These are phyloP conservation scores for Bombus soroeensis DNA, from an alignment of 1,140 invertebrate genomes.

Conservation along the genomic window DNA sequence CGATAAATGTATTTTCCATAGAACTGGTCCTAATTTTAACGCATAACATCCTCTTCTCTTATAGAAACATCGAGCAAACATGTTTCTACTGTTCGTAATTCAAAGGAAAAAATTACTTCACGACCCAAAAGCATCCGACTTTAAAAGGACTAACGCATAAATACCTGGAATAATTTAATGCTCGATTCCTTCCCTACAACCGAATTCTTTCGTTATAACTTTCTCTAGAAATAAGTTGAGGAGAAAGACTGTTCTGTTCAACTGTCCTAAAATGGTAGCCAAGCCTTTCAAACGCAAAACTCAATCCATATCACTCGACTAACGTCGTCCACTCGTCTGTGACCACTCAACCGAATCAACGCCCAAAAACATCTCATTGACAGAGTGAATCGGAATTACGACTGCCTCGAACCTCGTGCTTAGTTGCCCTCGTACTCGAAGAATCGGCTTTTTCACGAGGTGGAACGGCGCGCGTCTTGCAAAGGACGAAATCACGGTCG, in stretches of 20 bases:
- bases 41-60: too few relatives aligned
- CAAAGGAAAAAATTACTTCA: too few relatives aligned
- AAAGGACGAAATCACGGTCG: conserved; percentile 27
- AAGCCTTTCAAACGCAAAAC: too few relatives aligned
- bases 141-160: too few relatives aligned
- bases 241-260: neutral
- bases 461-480: neutral
- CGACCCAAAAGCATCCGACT: too few relatives aligned
- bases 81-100: too few relatives aligned
- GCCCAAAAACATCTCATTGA: neutral
- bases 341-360: neutral
- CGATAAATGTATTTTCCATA: too few relatives aligned
- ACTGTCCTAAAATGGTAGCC: too few relatives aligned
- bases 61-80: too few relatives aligned
- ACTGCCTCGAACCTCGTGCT: neutral
- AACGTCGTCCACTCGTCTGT: too few relatives aligned
- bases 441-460: conserved; percentile 11
- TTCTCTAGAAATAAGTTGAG: neutral
- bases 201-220: neutral
- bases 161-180: neutral
- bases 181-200: neutral
- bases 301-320: too few relatives aligned
- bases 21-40: too few relatives aligned
- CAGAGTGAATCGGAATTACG: neutral
- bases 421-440: neutral